Evolutionary conservation across 2,113 vertebrate species (phyloP).

Genomic region (Strigops habroptila): DNA sequence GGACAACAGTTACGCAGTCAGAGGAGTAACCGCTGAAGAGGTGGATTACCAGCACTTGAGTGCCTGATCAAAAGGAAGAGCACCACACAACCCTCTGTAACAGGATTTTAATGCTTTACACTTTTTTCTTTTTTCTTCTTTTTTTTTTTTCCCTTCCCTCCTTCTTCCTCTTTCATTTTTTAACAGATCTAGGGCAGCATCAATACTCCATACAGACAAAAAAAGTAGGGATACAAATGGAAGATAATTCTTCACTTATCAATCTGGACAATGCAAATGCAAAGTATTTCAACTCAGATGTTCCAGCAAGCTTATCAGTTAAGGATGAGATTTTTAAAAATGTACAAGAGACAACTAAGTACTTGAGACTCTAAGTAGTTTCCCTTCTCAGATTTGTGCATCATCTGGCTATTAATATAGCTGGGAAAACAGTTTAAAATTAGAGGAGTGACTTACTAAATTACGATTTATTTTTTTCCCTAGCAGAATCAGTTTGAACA

Average conservation of each 20-base stretch:
- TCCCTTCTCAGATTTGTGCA: neutral
- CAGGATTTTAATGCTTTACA: neutral
- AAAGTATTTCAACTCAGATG: neutral
- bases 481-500: neutral
- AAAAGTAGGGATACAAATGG: neutral
- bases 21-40: neutral
- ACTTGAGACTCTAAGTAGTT: neutral
- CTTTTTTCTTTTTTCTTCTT: neutral
- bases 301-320: neutral
- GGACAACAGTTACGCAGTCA: rapidly evolving
- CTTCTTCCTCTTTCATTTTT: neutral
- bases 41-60: neutral
- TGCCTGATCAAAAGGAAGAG: neutral
- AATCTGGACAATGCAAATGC: neutral
- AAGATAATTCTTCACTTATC: neutral
- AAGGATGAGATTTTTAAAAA: neutral
- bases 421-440: neutral
- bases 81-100: neutral
- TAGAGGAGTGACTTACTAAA: neutral
- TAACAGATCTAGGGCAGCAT: neutral
- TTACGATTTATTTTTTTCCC: neutral
- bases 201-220: neutral
- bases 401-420: neutral
- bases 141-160: neutral
- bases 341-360: neutral